Evolutionary conservation across 2,113 vertebrate genomes (phyloP).

Genomic region (Neodontobutis hainanensis): DNA sequence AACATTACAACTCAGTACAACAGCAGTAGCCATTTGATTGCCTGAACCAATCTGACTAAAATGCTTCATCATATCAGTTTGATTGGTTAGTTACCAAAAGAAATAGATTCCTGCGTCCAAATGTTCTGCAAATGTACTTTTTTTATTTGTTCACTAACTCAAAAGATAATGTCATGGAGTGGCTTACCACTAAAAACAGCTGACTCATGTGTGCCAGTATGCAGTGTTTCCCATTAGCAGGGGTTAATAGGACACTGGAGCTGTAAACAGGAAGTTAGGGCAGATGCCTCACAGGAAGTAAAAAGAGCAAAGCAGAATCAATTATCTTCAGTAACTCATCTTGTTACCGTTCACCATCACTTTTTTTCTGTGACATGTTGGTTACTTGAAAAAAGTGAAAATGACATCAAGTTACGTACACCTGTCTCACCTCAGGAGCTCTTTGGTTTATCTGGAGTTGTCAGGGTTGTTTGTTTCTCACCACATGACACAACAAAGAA

Average conservation of each 20-base stretch:
- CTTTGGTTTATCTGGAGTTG: neutral
- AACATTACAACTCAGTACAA: neutral
- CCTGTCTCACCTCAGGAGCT: neutral
- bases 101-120: too few relatives aligned
- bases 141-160: too few relatives aligned
- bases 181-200: too few relatives aligned
- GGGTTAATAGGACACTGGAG: constrained; percentile 48
- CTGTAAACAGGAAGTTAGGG: constrained; percentile 64
- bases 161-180: too few relatives aligned
- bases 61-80: too few relatives aligned
- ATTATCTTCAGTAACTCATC: constrained; percentile 58
- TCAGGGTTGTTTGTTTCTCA: neutral
- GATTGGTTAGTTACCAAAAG: too few relatives aligned
- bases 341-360: constrained; percentile 34
- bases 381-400: too few relatives aligned
- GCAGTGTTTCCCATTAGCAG: constrained; percentile 40
- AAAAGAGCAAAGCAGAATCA: constrained; percentile 37
- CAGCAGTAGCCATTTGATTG: neutral
- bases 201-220: too few relatives aligned
- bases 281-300: constrained; percentile 51
- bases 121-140: too few relatives aligned
- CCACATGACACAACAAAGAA: neutral
- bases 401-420: neutral
- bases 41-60: too few relatives aligned
- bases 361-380: neutral